These are phyloP conservation scores for Morus bassanus DNA, from an alignment of 2,797 vertebrate genomes.

Conservation along the genomic window DNA sequence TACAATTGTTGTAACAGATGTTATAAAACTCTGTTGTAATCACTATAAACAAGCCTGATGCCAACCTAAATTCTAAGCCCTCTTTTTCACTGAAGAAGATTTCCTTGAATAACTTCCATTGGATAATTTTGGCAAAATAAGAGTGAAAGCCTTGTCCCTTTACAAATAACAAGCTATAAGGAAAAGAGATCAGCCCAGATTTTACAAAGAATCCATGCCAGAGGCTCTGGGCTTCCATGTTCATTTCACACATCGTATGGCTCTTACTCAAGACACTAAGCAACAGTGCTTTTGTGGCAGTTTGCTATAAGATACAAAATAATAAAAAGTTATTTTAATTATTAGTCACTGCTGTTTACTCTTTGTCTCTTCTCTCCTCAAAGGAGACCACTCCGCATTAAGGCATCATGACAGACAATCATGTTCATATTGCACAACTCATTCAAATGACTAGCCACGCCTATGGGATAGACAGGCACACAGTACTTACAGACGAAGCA, in stretches of 20 bases:
- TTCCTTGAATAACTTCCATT: background rate
- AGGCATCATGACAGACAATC: background rate
- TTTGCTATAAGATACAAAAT: background rate
- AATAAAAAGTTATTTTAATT: background rate
- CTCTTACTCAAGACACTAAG: background rate
- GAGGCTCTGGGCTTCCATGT: background rate
- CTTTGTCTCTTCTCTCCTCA: background rate
- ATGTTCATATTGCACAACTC: background rate
- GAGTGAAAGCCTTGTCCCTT: background rate
- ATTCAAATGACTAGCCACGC: background rate
- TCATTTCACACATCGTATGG: background rate
- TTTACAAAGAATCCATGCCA: background rate
- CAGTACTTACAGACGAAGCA: background rate
- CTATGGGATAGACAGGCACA: background rate
- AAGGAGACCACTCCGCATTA: background rate
- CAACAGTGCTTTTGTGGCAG: background rate
- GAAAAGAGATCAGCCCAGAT: background rate
- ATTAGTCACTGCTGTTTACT: background rate
- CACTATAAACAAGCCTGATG: background rate
- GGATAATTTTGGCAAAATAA: background rate
- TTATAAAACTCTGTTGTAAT: background rate
- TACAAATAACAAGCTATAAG: background rate
- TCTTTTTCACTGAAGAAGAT: background rate
- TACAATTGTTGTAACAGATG: background rate
- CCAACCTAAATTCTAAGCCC: background rate